A percentile compares a stretch with the other conserved stretches of the same genome.
Conservation (phyloP, 2,888 invertebrate species). For the Malthinus flaveolus region DNA sequence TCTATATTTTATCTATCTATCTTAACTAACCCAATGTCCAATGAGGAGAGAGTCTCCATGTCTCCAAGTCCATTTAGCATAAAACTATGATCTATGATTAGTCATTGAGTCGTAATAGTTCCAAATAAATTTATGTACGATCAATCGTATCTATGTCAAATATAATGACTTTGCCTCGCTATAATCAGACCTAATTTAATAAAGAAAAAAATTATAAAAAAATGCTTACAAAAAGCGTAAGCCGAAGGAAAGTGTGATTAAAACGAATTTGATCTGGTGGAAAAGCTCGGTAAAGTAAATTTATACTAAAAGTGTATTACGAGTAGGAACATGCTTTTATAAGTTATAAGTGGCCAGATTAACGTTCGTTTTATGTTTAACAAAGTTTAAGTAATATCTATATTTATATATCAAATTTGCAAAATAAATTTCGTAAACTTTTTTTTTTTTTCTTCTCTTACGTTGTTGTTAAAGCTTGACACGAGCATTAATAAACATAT, state of each 20-base stretch:
- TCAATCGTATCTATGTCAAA: too few relatives aligned
- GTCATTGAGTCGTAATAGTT: too few relatives aligned
- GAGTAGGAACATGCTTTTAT: slow-evolving; percentile 42
- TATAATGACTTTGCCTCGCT: too few relatives aligned
- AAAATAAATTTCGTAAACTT: slow-evolving; percentile 9
- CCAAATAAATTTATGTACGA: too few relatives aligned
- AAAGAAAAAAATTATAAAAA: not conserved
- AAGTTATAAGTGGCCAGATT: slow-evolving; percentile 46
- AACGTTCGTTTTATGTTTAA: slow-evolving; percentile 38
- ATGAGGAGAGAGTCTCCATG: too few relatives aligned
- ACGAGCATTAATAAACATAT: too few relatives aligned
- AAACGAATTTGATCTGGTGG: slow-evolving; percentile 52
- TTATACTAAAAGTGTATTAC: slow-evolving; percentile 48
- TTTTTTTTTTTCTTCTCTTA: not conserved
- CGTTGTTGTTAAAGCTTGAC: too few relatives aligned
- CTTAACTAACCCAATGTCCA: too few relatives aligned
- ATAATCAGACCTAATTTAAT: too few relatives aligned
- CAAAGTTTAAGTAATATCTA: slow-evolving; percentile 32
- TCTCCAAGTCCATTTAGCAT: too few relatives aligned
- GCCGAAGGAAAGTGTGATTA: slow-evolving; percentile 48
- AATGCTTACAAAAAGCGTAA: slow-evolving; percentile 1
- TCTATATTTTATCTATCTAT: too few relatives aligned
- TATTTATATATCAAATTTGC: slow-evolving; percentile 14
- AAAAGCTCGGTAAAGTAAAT: slow-evolving; percentile 48
- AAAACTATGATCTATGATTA: too few relatives aligned